Base-by-base conservation (phyloP, 2,888 invertebrate species). In the Ichneumoninae sp. region DNA sequence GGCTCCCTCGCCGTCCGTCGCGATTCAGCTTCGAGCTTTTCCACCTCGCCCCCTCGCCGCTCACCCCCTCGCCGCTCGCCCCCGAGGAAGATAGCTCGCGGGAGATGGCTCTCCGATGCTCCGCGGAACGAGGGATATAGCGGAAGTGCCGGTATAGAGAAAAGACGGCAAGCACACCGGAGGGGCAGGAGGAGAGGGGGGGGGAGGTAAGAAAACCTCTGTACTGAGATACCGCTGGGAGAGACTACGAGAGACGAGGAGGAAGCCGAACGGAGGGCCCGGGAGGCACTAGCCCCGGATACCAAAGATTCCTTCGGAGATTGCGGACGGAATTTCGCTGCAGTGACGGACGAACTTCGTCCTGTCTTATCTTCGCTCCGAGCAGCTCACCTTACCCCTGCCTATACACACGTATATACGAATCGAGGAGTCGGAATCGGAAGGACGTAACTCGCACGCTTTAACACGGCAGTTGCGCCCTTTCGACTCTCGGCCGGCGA, bases 231-330 rank as follows among this genome's bases (percentile, higher is more conserved):
- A 77, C 44, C 36, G 70, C 5, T 8, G 26, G 30, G 16, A 75
- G 74, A 74, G 78, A 81, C 30, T 16, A 13, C 44, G 60, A 65
- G 70, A 71, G 76, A 44, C 69, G 16, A 13, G 47, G 57, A 57
- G 52, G 50, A 54, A 60, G 60, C n/a, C 40, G 16, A 40, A 44
- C 13, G 40, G 66, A 78, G 76, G 54, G 57, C 68, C 70, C 50
- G 82, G 57, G 83, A 85, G 88, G 88, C 84, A 85, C 88, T 89
- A 90, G 89, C 88, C 75, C 88, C 89, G 89, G 91, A 92, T 92
- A 91, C 92, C 92, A 85, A 92, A 92, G 92, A 92, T 92, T 92
- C 92, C 92, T 91, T 90, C 89, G 88, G 90, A 92, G 92, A 92
- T 92, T 92, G 92, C 92, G 89, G 89, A 90, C 88, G 91, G 89